These are phyloP conservation scores for Emberiza fucata DNA, from an alignment of 2,113 vertebrate genomes.

Conservation along the genomic window DNA sequence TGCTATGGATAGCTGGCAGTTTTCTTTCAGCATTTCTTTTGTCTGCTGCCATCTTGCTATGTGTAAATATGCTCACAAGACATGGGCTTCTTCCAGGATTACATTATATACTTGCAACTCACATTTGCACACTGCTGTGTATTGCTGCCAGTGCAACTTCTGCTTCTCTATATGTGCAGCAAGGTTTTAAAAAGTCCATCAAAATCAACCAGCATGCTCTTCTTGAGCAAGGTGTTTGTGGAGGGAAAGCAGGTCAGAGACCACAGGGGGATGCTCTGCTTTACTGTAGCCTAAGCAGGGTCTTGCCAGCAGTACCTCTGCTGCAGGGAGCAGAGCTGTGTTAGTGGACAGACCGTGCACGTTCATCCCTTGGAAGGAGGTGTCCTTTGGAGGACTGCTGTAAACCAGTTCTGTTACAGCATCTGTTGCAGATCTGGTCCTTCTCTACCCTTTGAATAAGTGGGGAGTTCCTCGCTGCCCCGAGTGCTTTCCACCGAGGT, in stretches of 20 bases:
- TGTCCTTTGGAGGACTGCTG: not conserved
- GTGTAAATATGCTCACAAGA: not conserved
- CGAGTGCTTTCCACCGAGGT: not conserved
- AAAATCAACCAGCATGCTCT: not conserved
- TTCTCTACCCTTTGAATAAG: not conserved
- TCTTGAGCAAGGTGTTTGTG: not conserved
- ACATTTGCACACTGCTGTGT: not conserved
- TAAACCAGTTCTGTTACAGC: not conserved
- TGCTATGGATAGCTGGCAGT: not conserved
- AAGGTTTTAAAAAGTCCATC: not conserved
- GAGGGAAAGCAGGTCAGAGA: not conserved
- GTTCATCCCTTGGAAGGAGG: not conserved
- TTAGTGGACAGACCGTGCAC: not conserved
- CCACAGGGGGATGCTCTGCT: not conserved
- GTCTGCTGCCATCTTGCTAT: not conserved
- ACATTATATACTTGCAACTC: not conserved
- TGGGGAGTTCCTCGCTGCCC: not conserved
- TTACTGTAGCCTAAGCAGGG: not conserved
- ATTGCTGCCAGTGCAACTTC: not conserved
- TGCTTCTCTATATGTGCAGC: not conserved
- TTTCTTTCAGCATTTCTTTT: not conserved
- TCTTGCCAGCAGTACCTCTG: not conserved
- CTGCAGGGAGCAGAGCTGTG: not conserved
- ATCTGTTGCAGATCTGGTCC: not conserved
- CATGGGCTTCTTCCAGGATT: not conserved